Evolutionary conservation across 2,888 invertebrate species (phyloP), one percentile per base, ranked within the genome.

Genomic region (Synergus gifuensis): DNA sequence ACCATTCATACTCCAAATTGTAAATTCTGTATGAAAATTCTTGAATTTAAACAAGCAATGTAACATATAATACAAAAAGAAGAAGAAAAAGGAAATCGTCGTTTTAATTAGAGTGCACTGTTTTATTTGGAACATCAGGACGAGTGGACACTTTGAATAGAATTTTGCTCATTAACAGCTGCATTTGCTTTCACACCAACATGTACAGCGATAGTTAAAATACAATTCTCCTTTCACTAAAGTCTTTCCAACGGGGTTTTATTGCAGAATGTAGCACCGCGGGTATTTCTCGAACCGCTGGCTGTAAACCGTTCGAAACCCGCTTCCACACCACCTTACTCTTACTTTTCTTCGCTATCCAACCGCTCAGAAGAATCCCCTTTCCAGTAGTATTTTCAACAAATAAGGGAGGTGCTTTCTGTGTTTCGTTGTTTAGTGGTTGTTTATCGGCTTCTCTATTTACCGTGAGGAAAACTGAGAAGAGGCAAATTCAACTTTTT

Each of bases 111-210:
- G 22, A 60, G 22, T 60, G 18, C 0, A 60, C 4, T 18, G 9
- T 22, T 60, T 22, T 22, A 11, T 22, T 60, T 28, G 11, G 54
- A 79, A 76, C 22, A 28, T 42, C 64, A 49, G 64, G 66, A 66
- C 63, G 77, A 77, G 64, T 14, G 16, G 7, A 58, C 40, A 49
- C 64, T 12, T 79, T 67, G 49, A 28, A 78, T 64, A 64, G 76
- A 79, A 79, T 63, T 76, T 64, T 7, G 58, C 76, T 79, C 76
- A 79, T 79, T 79, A 79, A 66, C 63, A 60, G 76, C 8, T 40
- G 58, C 8, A 16, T 36, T 36, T 58, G 11, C 49, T 36, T 49
- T n/a, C 49, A 66, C 79, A 64, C 40, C 66, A 64, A 76, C 64
- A 58, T 40, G 54, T 64, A n/a, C n/a, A 58, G 8, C 5, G 58